Conservation (phyloP, 92 coral and sea anemone genomes). For the Blastomussa wellsi region DNA sequence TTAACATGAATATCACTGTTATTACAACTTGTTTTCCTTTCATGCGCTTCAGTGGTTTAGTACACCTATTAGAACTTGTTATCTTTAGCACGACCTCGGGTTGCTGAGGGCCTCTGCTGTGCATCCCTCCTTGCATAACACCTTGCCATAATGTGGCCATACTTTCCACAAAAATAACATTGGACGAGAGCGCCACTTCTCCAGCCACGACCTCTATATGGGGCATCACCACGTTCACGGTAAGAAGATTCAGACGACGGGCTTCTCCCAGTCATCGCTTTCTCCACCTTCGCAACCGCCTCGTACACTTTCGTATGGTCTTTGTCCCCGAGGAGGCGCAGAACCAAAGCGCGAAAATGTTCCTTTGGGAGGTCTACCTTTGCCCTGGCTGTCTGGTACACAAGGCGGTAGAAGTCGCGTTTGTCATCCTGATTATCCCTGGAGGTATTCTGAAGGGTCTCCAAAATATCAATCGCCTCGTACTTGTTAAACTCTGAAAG, state of each 20-base stretch:
- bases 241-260: not conserved
- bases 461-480: constrained; percentile 46
- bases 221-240: not conserved
- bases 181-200: not conserved
- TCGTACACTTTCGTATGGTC: constrained; percentile 22
- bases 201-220: not conserved
- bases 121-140: not conserved
- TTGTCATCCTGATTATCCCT: constrained; percentile 46
- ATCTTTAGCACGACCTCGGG: not conserved
- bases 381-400: constrained; percentile 40
- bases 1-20: too few species aligned
- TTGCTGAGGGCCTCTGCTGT: not conserved
- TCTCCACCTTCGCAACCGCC: constrained; percentile 40
- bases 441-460: constrained; percentile 44
- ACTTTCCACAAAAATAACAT: not conserved
- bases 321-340: constrained; percentile 38
- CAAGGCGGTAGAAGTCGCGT: constrained; percentile 36
- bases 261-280: constrained; percentile 10
- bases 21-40: too few species aligned
- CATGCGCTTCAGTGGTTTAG: too few species aligned
- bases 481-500: constrained; percentile 52
- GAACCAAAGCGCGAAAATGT: constrained; percentile 38
- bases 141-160: not conserved
- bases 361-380: constrained; percentile 40
- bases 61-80: too few species aligned